Evolutionary conservation across 1,140 invertebrate genomes (phyloP), one percentile per base, ranked within the genome.

Genomic region (Paralvinella palmiformis): DNA sequence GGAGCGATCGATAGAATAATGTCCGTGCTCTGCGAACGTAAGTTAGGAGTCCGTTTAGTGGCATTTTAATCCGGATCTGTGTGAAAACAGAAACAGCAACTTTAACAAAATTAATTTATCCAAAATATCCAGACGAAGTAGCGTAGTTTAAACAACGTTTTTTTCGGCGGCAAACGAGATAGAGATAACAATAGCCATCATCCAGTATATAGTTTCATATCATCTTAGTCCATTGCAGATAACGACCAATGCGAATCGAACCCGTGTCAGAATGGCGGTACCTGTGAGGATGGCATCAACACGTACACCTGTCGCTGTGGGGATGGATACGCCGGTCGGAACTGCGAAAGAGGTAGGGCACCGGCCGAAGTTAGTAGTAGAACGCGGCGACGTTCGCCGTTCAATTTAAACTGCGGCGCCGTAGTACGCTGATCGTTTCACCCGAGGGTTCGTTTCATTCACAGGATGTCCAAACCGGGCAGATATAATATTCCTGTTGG

Each of bases 391-490:
- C n/a, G n/a, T n/a, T n/a, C n/a, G n/a, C n/a, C n/a, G n/a, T n/a
- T n/a, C n/a, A n/a, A n/a, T n/a, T n/a, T n/a, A n/a, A n/a, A n/a
- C n/a, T n/a, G n/a, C n/a, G n/a, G n/a, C n/a, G n/a, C n/a, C n/a
- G n/a, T n/a, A n/a, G n/a, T n/a, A n/a, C n/a, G n/a, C n/a, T n/a
- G n/a, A n/a, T n/a, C n/a, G n/a, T 41, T 41, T 10, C 37, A 41
- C 37, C 37, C 37, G n/a, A 10, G 10, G 37, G 10, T 41, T 10
- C n/a, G 37, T 41, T 41, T n/a, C 37, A 41, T 41, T n/a, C 35
- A 6, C 57, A 76, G 75, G 68, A n/a, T 75, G 72, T 55, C 59
- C 75, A 6, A 27, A 20, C 22, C 45, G 17, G 10, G 5, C 48
- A 7, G 61, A 63, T 20, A 22, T 63, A 22, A 35, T 44, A 29